Conservation (phyloP, 37 sponge, comb jelly and placozoan species). For the Corticium candelabrum region DNA sequence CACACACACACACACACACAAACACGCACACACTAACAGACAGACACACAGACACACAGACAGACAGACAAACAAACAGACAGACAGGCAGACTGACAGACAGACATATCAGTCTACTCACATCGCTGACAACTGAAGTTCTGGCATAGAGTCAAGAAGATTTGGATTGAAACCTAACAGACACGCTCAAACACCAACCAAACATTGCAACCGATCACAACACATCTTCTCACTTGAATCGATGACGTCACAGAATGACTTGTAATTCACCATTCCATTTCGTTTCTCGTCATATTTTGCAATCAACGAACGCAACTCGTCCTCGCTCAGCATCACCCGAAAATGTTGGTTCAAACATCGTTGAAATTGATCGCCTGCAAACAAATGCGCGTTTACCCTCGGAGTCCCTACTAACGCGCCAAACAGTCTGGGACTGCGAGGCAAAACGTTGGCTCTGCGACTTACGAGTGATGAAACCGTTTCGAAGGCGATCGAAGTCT, state of each 20-base stretch:
- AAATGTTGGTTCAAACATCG: constrained; percentile 72
- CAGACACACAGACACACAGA: background rate
- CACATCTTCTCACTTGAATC: constrained; percentile 37
- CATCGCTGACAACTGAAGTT: constrained; percentile 9
- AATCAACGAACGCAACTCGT: constrained; percentile 38
- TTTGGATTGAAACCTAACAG: constrained; percentile 42
- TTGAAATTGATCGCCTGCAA: constrained; percentile 69
- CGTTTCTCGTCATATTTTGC: constrained; percentile 44
- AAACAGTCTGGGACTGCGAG: background rate
- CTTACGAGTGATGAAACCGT: constrained; percentile 32
- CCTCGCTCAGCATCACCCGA: constrained; percentile 44
- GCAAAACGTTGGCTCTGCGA: background rate
- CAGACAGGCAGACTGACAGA: too few relatives aligned
- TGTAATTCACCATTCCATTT: constrained; percentile 55
- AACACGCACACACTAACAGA: too few relatives aligned
- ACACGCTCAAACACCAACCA: constrained; percentile 14
- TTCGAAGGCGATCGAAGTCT: constrained; percentile 58
- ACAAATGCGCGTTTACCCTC: background rate
- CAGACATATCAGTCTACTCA: too few relatives aligned
- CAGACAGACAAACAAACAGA: too few relatives aligned
- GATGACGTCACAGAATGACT: constrained; percentile 35
- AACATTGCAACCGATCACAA: background rate
- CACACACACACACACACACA: too few relatives aligned
- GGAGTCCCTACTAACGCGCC: too few relatives aligned
- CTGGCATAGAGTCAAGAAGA: constrained; percentile 40